Percentiles rank a stretch among this genome's conserved stretches.
phyloP scores from a whole-genome alignment of 2,888 invertebrate species.

The Trichopria drosophilae region DNA sequence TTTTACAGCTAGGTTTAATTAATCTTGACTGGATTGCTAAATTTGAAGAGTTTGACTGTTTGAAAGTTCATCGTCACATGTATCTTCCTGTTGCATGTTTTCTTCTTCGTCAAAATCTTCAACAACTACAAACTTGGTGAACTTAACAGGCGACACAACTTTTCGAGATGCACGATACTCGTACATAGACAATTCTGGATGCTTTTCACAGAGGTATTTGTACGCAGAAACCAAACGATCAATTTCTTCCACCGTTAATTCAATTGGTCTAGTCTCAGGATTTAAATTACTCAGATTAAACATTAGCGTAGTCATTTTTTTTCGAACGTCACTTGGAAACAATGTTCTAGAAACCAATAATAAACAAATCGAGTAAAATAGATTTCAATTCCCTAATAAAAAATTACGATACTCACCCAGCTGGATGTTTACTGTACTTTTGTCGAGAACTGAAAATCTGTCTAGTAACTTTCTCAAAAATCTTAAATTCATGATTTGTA shows the following conservation, averaged over 20 bases:
- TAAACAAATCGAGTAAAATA: slow-evolving; percentile 1
- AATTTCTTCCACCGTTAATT: slow-evolving; percentile 79
- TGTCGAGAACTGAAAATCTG: slow-evolving; percentile 87
- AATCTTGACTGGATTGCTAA: no score
- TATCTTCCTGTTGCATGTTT: not conserved
- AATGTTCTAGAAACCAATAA: slow-evolving; percentile 62
- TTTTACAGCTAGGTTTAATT: no score
- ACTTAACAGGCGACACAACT: slow-evolving; percentile 32
- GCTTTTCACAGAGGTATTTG: slow-evolving; percentile 68
- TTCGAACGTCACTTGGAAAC: slow-evolving; percentile 72
- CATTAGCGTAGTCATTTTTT: slow-evolving; percentile 69
- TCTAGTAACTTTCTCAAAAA: slow-evolving; percentile 87
- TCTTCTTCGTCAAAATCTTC: slow-evolving; percentile 27
- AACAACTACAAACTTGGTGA: slow-evolving; percentile 29
- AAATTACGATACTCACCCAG: slow-evolving; percentile 57
- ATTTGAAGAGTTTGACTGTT: no score
- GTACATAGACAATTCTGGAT: slow-evolving; percentile 70
- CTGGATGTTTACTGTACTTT: slow-evolving; percentile 75
- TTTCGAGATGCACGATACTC: slow-evolving; percentile 66
- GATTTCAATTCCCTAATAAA: slow-evolving; percentile 2
- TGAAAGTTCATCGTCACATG: not conserved
- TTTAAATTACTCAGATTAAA: slow-evolving; percentile 74
- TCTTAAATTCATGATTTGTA: slow-evolving; percentile 75
- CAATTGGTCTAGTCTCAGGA: slow-evolving; percentile 69
- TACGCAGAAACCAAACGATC: slow-evolving; percentile 78